phyloP scores from a whole-genome alignment of 2,797 vertebrate genomes.

The Tenualosa thibaudeaui region DNA sequence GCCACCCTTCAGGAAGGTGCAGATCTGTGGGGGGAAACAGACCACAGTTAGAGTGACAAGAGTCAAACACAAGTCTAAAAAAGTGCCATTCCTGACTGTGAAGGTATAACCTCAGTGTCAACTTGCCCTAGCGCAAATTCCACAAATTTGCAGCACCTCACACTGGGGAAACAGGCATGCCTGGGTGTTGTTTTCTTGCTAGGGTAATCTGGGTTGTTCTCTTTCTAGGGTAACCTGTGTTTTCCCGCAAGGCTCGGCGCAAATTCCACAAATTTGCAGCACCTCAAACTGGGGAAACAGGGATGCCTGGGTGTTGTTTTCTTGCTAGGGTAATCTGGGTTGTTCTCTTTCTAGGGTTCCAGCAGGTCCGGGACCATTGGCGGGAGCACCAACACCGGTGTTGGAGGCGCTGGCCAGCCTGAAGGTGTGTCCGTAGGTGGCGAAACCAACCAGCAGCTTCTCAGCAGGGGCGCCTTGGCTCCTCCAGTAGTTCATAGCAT shows the following conservation, averaged over 20 bases:
- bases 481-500: conserved; percentile 73
- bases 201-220: too few species aligned
- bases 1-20: conserved; percentile 63
- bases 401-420: conserved; percentile 63
- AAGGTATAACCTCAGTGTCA: background rate
- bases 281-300: too few species aligned
- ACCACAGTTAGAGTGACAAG: background rate
- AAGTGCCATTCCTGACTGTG: background rate
- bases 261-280: too few species aligned
- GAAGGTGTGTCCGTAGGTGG: conserved; percentile 78
- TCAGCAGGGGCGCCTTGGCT: conserved; percentile 67
- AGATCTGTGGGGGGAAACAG: conserved; percentile 55
- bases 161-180: too few species aligned
- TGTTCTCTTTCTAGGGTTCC: conserved; percentile 59
- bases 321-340: too few species aligned
- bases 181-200: too few species aligned
- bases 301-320: too few species aligned
- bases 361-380: conserved; percentile 57
- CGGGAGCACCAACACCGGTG: conserved; percentile 57
- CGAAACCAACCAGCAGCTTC: conserved; percentile 81
- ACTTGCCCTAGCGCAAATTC: too few species aligned
- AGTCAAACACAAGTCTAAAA: background rate
- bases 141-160: too few species aligned
- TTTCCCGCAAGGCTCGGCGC: too few species aligned
- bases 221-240: too few species aligned